Evolutionary conservation across 2,113 vertebrate species (phyloP).

Genomic region (Gallinago media): DNA sequence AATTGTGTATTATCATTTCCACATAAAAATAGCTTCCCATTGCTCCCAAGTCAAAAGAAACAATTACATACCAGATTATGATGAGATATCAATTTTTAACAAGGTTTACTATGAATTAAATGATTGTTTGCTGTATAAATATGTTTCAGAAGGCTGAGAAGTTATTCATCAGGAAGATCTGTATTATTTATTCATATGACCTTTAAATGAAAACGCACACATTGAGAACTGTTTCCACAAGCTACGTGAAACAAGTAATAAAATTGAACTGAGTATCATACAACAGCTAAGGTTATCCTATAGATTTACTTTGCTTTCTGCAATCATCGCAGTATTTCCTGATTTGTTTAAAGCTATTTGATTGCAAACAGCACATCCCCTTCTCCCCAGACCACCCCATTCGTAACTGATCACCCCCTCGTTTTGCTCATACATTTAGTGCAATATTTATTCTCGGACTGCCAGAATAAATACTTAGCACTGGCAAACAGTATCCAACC

Average conservation of each 20-base stretch:
- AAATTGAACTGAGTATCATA: neutral
- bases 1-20: neutral
- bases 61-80: neutral
- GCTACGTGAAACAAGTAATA: neutral
- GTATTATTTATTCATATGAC: neutral
- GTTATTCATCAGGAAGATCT: neutral
- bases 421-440: neutral
- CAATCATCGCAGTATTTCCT: neutral
- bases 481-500: neutral
- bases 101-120: neutral
- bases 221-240: neutral
- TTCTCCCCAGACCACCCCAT: neutral
- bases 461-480: slow-evolving; percentile 7
- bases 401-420: neutral
- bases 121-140: neutral
- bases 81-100: neutral
- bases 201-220: slow-evolving; percentile 12
- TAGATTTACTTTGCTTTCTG: neutral
- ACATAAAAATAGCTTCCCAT: neutral
- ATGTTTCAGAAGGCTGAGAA: neutral
- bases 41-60: slow-evolving; percentile 3
- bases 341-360: slow-evolving; percentile 10
- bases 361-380: neutral
- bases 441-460: neutral
- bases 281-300: neutral